Conservation (phyloP, 2,888 invertebrate genomes). For the Tineola bisselliella region DNA sequence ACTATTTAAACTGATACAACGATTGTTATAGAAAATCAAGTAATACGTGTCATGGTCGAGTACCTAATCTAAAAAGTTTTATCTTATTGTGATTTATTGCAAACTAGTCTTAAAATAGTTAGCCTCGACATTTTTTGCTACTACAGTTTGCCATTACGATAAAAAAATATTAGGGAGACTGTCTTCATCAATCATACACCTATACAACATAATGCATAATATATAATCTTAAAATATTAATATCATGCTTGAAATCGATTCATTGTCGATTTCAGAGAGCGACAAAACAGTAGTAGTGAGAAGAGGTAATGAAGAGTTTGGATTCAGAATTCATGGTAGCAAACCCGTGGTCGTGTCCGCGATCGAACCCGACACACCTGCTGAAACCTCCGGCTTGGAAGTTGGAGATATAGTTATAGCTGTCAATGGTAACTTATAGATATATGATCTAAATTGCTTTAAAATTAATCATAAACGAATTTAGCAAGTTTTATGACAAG, state of each 20-base stretch:
- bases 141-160: too few species aligned
- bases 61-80: background rate
- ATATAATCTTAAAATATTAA: too few species aligned
- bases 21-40: slow-evolving; percentile 17
- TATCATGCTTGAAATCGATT: slow-evolving; percentile 14
- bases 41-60: slow-evolving; percentile 42
- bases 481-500: too few species aligned
- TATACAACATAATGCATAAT: too few species aligned
- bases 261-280: slow-evolving; percentile 71
- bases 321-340: slow-evolving; percentile 94
- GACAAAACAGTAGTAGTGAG: slow-evolving; percentile 88
- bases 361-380: slow-evolving; percentile 93
- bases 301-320: slow-evolving; percentile 89
- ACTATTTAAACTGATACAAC: background rate
- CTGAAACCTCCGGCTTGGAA: slow-evolving; percentile 90
- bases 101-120: background rate
- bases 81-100: background rate
- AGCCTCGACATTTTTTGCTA: too few species aligned
- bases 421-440: slow-evolving; percentile 74
- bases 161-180: too few species aligned
- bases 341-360: slow-evolving; percentile 97
- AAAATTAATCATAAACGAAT: background rate
- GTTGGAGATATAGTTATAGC: slow-evolving; percentile 94
- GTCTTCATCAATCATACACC: slow-evolving; percentile 13
- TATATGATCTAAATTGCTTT: background rate